Base-by-base conservation (phyloP, 1,140 invertebrate species). In the Eulimnadia texana region DNA sequence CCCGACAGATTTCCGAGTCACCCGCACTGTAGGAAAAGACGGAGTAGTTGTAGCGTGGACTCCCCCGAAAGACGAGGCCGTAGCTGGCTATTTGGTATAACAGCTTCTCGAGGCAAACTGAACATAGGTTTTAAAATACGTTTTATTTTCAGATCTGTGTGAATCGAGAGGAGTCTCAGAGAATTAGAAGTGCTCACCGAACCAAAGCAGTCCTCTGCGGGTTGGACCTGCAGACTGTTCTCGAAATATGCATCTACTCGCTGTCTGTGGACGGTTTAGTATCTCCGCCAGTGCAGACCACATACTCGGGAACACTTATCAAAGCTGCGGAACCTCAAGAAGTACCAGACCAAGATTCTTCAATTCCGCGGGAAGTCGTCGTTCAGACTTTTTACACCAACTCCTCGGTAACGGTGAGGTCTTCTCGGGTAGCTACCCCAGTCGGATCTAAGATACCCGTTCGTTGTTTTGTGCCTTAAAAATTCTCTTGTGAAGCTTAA, bases 21-120 rank as follows among this genome's bases (percentile, higher is more conserved):
- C 67, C n/a, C 58, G 65, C 19, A 65, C 62, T 52, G 62, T 70
- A 51, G 67, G 67, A 3, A 60, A 66, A 10, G 69, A 70, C 62
- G 61, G 67, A n/a, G 63, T 70, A 33, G 60, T 70, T 10, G 67
- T 70, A 24, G 67, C 68, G 22, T 70, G 70, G 70, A 52, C 64
- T 22, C 61, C 63, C 25, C 67, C 67, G 23, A 58, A 58, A 19
- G 49, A 53, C 49, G 58, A 62, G 9, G 33, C 52, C 58, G 62
- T 66, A 16, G 62, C 63, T 28, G 68, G 67, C n/a, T 69, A 68
- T 59, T 61, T 69, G 66, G 68, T 69, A 63, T 50, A 29, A 23
- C n/a, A n/a, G n/a, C n/a, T n/a, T n/a, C n/a, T n/a, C n/a, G n/a
- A n/a, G n/a, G n/a, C n/a, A n/a, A n/a, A n/a, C n/a, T n/a, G n/a